A percentile compares a stretch with the other conserved stretches of the same genome.
phyloP scores from a whole-genome alignment of 2,797 vertebrate species.

The Eleutherodactylus coqui region DNA sequence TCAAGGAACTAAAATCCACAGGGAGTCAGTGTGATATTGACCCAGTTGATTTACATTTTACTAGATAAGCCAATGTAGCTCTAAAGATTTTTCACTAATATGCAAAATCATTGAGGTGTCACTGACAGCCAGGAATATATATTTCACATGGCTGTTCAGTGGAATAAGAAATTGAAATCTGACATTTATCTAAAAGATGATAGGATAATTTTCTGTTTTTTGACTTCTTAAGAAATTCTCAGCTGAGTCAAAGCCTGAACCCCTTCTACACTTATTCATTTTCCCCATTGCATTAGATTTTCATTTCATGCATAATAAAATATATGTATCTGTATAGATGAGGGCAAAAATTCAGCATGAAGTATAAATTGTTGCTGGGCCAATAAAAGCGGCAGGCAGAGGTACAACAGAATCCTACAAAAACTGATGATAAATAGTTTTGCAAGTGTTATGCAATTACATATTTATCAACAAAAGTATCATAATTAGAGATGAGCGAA shows the following conservation, averaged over 20 bases:
- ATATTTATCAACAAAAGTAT: background rate
- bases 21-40: constrained; percentile 3
- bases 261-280: background rate
- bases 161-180: constrained; percentile 11
- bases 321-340: background rate
- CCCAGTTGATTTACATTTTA: constrained; percentile 27
- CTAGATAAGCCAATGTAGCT: constrained; percentile 23
- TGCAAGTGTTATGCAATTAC: background rate
- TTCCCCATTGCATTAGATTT: background rate
- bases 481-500: too few species aligned
- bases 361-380: background rate
- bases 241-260: background rate
- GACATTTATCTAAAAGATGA: constrained; percentile 7
- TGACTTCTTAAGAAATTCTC: background rate
- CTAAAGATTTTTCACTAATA: constrained; percentile 11
- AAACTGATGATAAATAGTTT: background rate
- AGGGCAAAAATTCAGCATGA: background rate
- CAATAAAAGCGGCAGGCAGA: background rate
- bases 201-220: background rate
- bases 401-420: background rate
- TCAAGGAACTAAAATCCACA: constrained; percentile 7
- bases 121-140: background rate
- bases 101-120: constrained; percentile 23
- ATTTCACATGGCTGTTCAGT: background rate
- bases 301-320: background rate